Base-by-base conservation (phyloP, 2,888 invertebrate species). In the Caenorhabditis sp. region DNA sequence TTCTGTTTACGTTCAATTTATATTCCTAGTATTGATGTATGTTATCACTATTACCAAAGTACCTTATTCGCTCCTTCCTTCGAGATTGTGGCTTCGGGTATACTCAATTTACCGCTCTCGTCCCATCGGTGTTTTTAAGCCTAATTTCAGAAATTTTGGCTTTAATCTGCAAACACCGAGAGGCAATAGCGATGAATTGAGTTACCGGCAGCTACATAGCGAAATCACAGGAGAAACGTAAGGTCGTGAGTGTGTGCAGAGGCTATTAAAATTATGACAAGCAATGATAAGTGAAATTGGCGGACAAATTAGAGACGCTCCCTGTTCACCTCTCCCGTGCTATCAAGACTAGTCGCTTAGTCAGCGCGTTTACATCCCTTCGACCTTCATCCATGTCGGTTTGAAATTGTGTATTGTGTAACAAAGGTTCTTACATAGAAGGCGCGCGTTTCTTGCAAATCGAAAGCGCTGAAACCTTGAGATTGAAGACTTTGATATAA, bases 301-400 rank as follows among this genome's bases (percentile, higher is more conserved):
- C 11, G 17, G 41, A 52, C 41, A 26, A 52, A 37, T 43, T 43
- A 13, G 24, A 17, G 5, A 26, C 62, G 30, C 50, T 26, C 26
- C n/a, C 26, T 26, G 32, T 26, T 39, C 15, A 27, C 20, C 9
- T 48, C n/a, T 17, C 2, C 8, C 22, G 35, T 15, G 24, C 48
- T 35, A 52, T 35, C 52, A 35, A 50, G 24, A 32, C 32, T 13
- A 32, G 37, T 26, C 15, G 56, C 27, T 58, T 58, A n/a, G 50
- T 53, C 52, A 43, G 52, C 32, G 24, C n/a, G 26, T 53, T 53
- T 41, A 43, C 43, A 27, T 20, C 39, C 30, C 37, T 24, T 65
- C 65, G 55, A 65, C 65, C 65, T 55, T 55, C 46, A 32, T 46
- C 37, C 48, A 24, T 59, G 24, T 56, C 43, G 30, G 32, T 63